Percentiles rank a stretch among this genome's conserved stretches.
Conservation (phyloP, 1,140 invertebrate genomes). For the Bombus sibiricus region DNA sequence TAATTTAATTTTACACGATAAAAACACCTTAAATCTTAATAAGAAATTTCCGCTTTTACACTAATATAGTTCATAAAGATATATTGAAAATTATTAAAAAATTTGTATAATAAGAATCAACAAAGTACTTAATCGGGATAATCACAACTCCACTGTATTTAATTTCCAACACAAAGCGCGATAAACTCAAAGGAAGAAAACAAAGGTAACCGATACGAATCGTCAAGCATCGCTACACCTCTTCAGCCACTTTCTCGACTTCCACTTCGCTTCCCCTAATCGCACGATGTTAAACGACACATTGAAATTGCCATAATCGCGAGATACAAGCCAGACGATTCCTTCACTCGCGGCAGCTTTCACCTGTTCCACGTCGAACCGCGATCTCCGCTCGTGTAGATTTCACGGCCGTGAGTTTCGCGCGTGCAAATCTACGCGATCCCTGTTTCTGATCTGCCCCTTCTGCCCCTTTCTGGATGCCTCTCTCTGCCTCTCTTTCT, state of each 20-base stretch:
- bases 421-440: constrained; percentile 39
- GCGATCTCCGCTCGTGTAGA: constrained; percentile 19
- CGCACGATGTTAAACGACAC: background rate
- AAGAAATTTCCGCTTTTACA: too few relatives aligned
- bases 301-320: background rate
- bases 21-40: too few relatives aligned
- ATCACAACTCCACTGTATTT: too few relatives aligned
- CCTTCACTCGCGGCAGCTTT: constrained; percentile 4
- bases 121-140: too few relatives aligned
- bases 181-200: background rate
- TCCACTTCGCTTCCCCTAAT: background rate
- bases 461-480: background rate
- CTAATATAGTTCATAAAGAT: too few relatives aligned
- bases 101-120: too few relatives aligned
- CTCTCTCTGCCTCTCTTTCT: too few relatives aligned
- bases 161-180: too few relatives aligned
- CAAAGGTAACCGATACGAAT: background rate
- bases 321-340: constrained; percentile 4
- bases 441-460: constrained; percentile 1
- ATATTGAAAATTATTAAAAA: too few relatives aligned
- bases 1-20: too few relatives aligned
- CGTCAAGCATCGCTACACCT: background rate
- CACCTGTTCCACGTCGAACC: constrained; percentile 41
- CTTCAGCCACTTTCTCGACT: too few relatives aligned
- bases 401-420: constrained; percentile 50